Evolutionary conservation across 2,797 vertebrate genomes (phyloP), one percentile per base, ranked within the genome.

Genomic region (Squalus acanthias): DNA sequence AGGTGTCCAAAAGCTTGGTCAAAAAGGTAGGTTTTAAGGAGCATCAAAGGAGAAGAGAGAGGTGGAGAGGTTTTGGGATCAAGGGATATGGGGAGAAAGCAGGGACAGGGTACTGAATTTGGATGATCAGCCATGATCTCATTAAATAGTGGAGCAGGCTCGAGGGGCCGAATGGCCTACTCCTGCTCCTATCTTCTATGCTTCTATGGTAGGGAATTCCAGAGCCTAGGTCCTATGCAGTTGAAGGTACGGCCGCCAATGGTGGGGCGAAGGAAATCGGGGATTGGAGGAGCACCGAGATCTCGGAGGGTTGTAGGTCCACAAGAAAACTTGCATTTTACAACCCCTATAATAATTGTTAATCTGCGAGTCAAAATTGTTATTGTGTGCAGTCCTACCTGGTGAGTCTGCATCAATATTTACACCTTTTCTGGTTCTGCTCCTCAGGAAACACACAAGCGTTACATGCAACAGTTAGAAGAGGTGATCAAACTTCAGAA

Each of bases 401-500:
- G 39, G 10, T 89, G 29, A 89, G 3, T 60, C 10, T 24, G 13
- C 89, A 50, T 24, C n/a, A 69, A 69, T 69, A 69, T 69, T 67
- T 94, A 17, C 17, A 57, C 39, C 96, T n/a, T 60, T 12, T 96
- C 96, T 63, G 0, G 8, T 10, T 60, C 87, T 33, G 46, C 2
- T 97, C 82, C 17, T 70, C 97, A 99, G 99, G 99, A 99, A 96
- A 98, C 98, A 85, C 99, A 99, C 97, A 98, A 97, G 96, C 97
- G 97, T 70, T 99, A 99, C 97, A 97, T 98, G 97, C 98, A 99
- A 97, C 99, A 99, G 97, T 97, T 99, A 1, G 98, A 99, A 96
- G 99, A 99, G 97, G 97, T 99, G 46, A 98, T 98, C 96, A 98
- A 98, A 97, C 98, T 99, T 6, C 99, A 99, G 97, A 98, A 97